Conservation (phyloP, 2,797 vertebrate species). For the Naso thynnoides region DNA sequence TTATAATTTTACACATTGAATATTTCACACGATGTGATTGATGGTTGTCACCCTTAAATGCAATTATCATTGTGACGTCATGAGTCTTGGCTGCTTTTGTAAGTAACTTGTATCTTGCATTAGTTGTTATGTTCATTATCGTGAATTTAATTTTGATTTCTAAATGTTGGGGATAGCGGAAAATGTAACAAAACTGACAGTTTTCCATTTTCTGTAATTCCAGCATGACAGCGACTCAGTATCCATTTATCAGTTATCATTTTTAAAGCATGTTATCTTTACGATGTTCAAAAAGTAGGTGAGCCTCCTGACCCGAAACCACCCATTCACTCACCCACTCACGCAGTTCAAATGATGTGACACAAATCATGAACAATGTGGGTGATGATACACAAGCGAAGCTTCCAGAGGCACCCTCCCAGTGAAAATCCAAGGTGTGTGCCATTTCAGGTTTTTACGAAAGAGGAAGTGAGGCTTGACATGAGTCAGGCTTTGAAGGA, state of each 20-base stretch:
- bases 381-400: neutral
- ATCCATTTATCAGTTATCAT: neutral
- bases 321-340: neutral
- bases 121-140: too few relatives aligned
- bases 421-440: neutral
- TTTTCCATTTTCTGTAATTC: neutral
- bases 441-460: conserved; percentile 4
- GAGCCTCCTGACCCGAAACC: neutral
- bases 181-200: too few relatives aligned
- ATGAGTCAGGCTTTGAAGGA: neutral
- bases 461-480: neutral
- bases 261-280: neutral
- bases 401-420: neutral
- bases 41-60: neutral
- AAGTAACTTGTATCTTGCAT: neutral
- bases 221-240: neutral
- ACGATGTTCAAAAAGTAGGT: neutral
- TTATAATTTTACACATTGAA: neutral
- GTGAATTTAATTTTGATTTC: too few relatives aligned
- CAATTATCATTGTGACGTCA: neutral
- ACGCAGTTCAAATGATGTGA: neutral
- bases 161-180: too few relatives aligned
- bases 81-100: neutral
- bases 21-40: neutral
- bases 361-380: neutral